Base-by-base conservation (phyloP, 2,113 vertebrate species). In the Siniperca chuatsi region DNA sequence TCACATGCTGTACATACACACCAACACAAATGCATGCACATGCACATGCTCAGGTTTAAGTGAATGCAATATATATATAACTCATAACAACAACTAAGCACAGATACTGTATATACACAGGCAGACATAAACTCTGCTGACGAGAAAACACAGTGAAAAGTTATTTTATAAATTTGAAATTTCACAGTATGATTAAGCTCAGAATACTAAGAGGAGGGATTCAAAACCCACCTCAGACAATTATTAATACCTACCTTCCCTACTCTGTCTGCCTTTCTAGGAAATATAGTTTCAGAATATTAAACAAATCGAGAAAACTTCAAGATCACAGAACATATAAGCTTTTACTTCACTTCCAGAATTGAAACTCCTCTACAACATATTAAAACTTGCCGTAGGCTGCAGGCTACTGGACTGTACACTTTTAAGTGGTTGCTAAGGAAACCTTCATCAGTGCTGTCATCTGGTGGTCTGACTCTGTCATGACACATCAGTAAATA, bases 391-490 rank as follows among this genome's bases (percentile, higher is more conserved):
- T 37, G 29, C 29, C 16, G 5, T 4, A 37, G 69, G 58, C 79
- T 68, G 35, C 60, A 65, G 29, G 29, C 57, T 58, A 9, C 52
- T 72, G 58, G 50, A 44, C 44, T 70, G 7, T 44, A 52, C 65
- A 64, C 29, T 18, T 52, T 13, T 66, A 25, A 54, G 60, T 42
- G 3, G 70, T 58, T 25, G 25, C 37, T 66, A 25, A 52, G 60
- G 42, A 61, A 93, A 84, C 68, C 90, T 90, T 92, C 93, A 94
- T 94, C 92, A 93, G 93, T 95, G 90, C 94, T 95, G 95, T 89
- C 93, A 94, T 94, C 96, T 95, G 87, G 89, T 96, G 96, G 96
- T 75, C 37, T 75, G 68, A 93, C 71, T 81, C 57, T 81, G 92
- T 90, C 78, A 94, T 90, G 75, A 89, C 95, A 95, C 23, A 75